Base-by-base conservation (phyloP, 2,888 invertebrate genomes). In the Protonemura montana region DNA sequence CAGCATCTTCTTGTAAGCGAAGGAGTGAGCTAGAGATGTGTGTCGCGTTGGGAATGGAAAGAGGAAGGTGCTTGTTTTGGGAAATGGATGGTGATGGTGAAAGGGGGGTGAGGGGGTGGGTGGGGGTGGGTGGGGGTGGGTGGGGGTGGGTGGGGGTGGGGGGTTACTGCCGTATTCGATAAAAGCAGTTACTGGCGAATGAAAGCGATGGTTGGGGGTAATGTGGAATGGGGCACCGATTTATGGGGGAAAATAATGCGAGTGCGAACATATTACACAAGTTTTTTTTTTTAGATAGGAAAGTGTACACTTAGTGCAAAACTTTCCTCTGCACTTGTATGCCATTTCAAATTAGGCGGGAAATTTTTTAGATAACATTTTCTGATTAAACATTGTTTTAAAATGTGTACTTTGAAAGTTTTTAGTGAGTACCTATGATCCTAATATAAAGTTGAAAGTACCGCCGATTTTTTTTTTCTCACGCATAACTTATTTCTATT, bases 161-260 rank as follows among this genome's bases (percentile, higher is more conserved):
- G 86, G 82, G 87, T 81, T 77, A 77, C 87, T 81, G 87, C 87
- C 87, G 87, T 87, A 87, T 87, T 87, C 87, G 87, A 87, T 87
- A 87, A 87, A 87, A 87, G 87, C 87, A 87, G 87, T 87, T 87
- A 86, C 85, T 86, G 1, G 59, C 86, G 87, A 86, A 85, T 87
- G 87, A 87, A 87, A 87, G 87, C 42, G 85, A 85, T 87, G 35
- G 35, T 35, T 10, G 59, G 81, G 87, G 21, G 59, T 2, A 21
- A 21, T 10, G 13, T 25, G 87, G 86, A 77, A 86, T 85, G 80
- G 86, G 86, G 85, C 77, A 82, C 87, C 87, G 87, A 87, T 87
- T 87, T 87, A 87, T 87, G 87, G 85, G 82, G 42, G 85, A 86
- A 87, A 87, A 87, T 87, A 87, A 86, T 80, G 86, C 76, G 84